phyloP scores from a whole-genome alignment of 2,797 vertebrate species.

The Distichodus sexfasciatus region DNA sequence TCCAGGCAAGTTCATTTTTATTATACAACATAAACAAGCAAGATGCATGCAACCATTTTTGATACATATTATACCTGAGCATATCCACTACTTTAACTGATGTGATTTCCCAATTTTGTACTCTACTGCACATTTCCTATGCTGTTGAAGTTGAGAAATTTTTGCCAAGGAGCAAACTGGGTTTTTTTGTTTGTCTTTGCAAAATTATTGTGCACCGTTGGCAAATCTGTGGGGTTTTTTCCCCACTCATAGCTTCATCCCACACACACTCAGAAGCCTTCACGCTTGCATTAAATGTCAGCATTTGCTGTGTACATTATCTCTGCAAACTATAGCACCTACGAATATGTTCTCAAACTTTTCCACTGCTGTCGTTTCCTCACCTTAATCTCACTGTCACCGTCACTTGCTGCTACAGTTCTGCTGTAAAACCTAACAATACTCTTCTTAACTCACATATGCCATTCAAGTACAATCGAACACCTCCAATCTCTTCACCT shows the following conservation, averaged over 20 bases:
- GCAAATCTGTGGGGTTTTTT: neutral
- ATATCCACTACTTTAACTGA: neutral
- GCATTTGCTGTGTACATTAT: neutral
- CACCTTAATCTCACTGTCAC: conserved; percentile 13
- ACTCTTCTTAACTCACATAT: conserved; percentile 17
- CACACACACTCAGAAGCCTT: conserved; percentile 42
- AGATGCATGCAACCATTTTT: neutral
- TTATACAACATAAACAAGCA: neutral
- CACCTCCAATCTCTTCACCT: neutral
- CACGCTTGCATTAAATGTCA: neutral
- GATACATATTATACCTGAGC: neutral
- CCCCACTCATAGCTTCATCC: conserved; percentile 19
- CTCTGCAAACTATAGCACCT: neutral
- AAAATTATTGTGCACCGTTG: neutral
- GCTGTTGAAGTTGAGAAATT: neutral
- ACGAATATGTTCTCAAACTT: neutral
- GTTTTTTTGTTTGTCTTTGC: neutral
- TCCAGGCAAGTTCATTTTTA: conserved; percentile 6
- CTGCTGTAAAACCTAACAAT: conserved; percentile 6
- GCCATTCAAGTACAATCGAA: neutral
- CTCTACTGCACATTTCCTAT: neutral
- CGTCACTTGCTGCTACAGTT: conserved; percentile 14
- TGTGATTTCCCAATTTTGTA: neutral
- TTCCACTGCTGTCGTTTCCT: conserved; percentile 13
- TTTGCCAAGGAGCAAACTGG: neutral